A percentile compares a stretch with the other conserved stretches of the same genome.
phyloP scores from a whole-genome alignment of 1,140 invertebrate species.

The Drosophila takahashii region DNA sequence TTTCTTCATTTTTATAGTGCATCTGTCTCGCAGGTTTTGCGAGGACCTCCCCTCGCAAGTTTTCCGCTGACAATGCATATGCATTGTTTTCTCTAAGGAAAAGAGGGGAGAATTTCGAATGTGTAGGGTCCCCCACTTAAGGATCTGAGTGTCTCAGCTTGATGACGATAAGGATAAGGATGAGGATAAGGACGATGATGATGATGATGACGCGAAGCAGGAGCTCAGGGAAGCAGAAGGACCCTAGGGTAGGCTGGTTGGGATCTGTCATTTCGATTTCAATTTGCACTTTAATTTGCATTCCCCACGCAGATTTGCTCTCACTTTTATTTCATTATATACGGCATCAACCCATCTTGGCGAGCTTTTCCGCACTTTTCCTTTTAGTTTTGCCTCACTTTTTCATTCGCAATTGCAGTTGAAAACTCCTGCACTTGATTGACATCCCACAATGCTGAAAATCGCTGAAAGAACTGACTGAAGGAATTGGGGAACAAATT shows the following conservation, averaged over 20 bases:
- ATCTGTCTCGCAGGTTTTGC: slow-evolving; percentile 34
- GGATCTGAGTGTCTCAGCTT: neutral
- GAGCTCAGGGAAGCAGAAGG: neutral
- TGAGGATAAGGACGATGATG: neutral
- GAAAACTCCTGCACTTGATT: slow-evolving; percentile 38
- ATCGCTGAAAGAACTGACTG: neutral
- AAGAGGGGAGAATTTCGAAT: neutral
- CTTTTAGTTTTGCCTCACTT: slow-evolving; percentile 3
- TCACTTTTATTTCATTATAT: slow-evolving; percentile 36
- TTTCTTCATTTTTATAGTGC: slow-evolving; percentile 74
- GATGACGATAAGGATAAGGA: slow-evolving; percentile 11
- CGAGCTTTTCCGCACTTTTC: slow-evolving; percentile 15
- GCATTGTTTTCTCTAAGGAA: slow-evolving; percentile 23
- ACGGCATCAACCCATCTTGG: slow-evolving; percentile 1
- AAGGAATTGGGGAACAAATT: neutral
- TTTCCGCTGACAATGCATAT: slow-evolving; percentile 73
- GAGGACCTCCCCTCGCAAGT: slow-evolving; percentile 31
- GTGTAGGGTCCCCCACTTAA: slow-evolving; percentile 4
- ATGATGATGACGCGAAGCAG: neutral
- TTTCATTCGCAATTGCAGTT: slow-evolving; percentile 14
- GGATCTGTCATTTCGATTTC: slow-evolving; percentile 43
- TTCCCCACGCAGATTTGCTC: slow-evolving; percentile 19
- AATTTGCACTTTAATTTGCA: slow-evolving; percentile 48
- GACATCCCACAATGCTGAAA: slow-evolving; percentile 19
- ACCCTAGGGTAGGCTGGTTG: slow-evolving; percentile 22